Conservation (phyloP, 2,888 invertebrate genomes). For the Hofmannophila pseudospretella region DNA sequence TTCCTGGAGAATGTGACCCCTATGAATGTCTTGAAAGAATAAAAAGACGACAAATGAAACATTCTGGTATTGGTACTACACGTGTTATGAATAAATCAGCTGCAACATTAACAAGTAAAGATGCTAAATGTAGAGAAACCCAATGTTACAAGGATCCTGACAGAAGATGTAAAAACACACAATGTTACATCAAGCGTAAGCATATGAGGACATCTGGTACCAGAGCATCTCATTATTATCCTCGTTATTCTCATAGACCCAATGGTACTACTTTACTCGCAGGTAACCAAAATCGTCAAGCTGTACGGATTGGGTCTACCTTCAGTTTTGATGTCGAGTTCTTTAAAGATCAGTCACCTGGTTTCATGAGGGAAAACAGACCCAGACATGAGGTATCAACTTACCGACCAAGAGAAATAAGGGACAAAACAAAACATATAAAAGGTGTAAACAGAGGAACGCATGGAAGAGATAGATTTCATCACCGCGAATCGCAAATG, state of each 20-base stretch:
- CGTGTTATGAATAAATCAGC: neutral
- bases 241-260: neutral
- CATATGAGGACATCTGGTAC: neutral
- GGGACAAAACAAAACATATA: neutral
- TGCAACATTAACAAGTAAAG: neutral
- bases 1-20: constrained; percentile 28
- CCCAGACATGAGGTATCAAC: neutral
- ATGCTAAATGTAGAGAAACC: neutral
- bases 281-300: constrained; percentile 4
- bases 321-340: constrained; percentile 14
- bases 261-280: neutral
- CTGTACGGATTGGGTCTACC: constrained; percentile 14
- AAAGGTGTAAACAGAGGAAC: neutral
- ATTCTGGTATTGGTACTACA: neutral
- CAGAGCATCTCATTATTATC: neutral
- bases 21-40: constrained; percentile 26
- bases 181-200: neutral
- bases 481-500: neutral
- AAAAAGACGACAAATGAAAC: constrained; percentile 13
- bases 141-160: neutral
- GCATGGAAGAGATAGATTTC: neutral
- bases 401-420: neutral
- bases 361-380: neutral
- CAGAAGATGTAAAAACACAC: neutral
- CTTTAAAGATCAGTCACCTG: constrained; percentile 8